phyloP scores from a whole-genome alignment of 2,797 vertebrate genomes.

The Sebastes nivosus region DNA sequence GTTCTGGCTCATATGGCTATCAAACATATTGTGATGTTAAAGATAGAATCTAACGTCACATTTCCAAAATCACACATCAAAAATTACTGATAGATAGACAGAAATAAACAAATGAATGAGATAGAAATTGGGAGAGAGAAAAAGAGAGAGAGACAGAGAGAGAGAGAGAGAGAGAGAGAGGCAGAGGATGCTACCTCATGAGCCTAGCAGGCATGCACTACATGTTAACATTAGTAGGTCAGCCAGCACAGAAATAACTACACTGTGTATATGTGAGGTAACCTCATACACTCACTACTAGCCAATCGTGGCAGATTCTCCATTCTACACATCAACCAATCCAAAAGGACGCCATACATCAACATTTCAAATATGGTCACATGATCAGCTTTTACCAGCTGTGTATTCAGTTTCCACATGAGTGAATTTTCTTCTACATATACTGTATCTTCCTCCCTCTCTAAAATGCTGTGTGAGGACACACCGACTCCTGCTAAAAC shows the following conservation, averaged over 20 bases:
- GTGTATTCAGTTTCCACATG: slow-evolving; percentile 45
- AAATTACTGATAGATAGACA: slow-evolving; percentile 1
- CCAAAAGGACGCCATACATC: slow-evolving; percentile 37
- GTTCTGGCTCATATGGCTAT: slow-evolving; percentile 27
- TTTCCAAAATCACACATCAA: slow-evolving; percentile 2
- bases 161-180: slow-evolving; percentile 13
- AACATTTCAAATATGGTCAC: slow-evolving; percentile 48
- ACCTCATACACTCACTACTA: slow-evolving; percentile 42
- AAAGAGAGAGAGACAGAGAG: not conserved
- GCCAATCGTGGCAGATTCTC: slow-evolving; percentile 36
- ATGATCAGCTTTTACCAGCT: slow-evolving; percentile 52
- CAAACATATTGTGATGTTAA: slow-evolving; percentile 14
- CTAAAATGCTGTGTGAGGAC: not conserved
- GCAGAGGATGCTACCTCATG: slow-evolving; percentile 68
- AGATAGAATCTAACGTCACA: not conserved
- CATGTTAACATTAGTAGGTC: slow-evolving; percentile 82
- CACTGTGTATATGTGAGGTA: slow-evolving; percentile 46
- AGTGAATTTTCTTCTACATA: slow-evolving; percentile 20
- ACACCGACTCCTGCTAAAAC: not conserved
- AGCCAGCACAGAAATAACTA: slow-evolving; percentile 80
- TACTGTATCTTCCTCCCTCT: not conserved
- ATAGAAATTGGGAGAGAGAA: not conserved
- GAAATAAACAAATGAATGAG: not conserved
- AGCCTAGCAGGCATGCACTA: slow-evolving; percentile 75
- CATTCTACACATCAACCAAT: slow-evolving; percentile 41